Evolutionary conservation across 2,888 invertebrate species (phyloP), one percentile per base, ranked within the genome.

Genomic region (Spialia ferax): DNA sequence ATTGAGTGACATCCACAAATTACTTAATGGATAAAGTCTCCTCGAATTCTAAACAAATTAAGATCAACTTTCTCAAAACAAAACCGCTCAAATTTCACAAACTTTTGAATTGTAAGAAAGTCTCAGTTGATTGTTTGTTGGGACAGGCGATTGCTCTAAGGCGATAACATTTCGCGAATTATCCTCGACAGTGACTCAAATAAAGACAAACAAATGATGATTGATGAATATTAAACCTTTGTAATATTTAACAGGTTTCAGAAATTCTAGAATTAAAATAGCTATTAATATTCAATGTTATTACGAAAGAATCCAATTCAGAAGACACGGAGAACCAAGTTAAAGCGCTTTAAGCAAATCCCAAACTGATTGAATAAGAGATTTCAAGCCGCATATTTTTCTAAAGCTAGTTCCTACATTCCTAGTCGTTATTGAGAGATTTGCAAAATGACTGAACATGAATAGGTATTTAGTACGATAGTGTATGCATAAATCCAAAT

Each of bases 231-330:
- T 66, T 60, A 60, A 29, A 52, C 22, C 3, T 66, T 42, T 32
- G 5, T 20, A 54, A 60, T 60, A 42, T 54, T 38, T 38, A 7
- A 29, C 22, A 18, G 45, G 22, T 22, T 45, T 63, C 42, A 13
- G 22, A 42, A 60, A 52, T 29, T 55, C 32, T 18, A 20, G 29
- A 54, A 54, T 45, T 66, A 55, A 22, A 60, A 61, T 32, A 66
- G 42, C 45, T 54, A 66, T 66, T 60, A 60, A 54, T 66, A 66
- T 61, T 52, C 50, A 65, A 52, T 65, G 52, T 60, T 66, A 45
- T 52, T 32, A 60, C 29, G 26, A 23, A 52, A 8, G 20, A 59
- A 45, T 54, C 15, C 66, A 60, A 52, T 60, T 54, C 22, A 18
- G 50, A 60, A 8, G 23, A 52, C 22, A 52, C 23, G 23, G 3